Percentiles rank a stretch among this genome's conserved stretches.
These are phyloP conservation scores for Oreocharis arfaki DNA, from an alignment of 2,113 vertebrate species.

Conservation along the genomic window DNA sequence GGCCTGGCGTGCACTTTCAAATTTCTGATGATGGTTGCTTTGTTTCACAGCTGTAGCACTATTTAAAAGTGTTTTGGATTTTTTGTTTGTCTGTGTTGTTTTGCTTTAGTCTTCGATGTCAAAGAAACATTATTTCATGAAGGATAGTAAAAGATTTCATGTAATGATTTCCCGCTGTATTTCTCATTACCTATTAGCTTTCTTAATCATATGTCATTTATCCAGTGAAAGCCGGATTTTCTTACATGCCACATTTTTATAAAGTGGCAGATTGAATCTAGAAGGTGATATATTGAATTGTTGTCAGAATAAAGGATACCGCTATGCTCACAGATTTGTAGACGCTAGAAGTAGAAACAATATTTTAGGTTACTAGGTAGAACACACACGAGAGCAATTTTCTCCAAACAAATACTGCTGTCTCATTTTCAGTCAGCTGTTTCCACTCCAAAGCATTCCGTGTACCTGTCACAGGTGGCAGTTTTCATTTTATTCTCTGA, in stretches of 20 bases:
- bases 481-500: not conserved
- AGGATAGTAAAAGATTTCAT: not conserved
- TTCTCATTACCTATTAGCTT: not conserved
- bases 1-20: not conserved
- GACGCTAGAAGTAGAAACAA: not conserved
- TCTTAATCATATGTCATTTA: not conserved
- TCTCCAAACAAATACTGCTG: not conserved
- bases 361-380: not conserved
- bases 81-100: conserved; percentile 33
- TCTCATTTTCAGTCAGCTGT: not conserved
- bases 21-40: conserved; percentile 37
- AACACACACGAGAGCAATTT: not conserved
- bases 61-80: conserved; percentile 53
- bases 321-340: not conserved
- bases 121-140: not conserved
- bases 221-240: not conserved
- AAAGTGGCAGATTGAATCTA: not conserved
- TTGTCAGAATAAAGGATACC: not conserved
- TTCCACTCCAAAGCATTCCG: conserved; percentile 7
- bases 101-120: not conserved
- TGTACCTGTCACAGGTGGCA: not conserved
- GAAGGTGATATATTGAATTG: not conserved
- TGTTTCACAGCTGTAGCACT: conserved; percentile 49
- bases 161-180: not conserved
- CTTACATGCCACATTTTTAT: not conserved